Base-by-base conservation (phyloP, 2,797 vertebrate species). In the Octomys mimax region DNA sequence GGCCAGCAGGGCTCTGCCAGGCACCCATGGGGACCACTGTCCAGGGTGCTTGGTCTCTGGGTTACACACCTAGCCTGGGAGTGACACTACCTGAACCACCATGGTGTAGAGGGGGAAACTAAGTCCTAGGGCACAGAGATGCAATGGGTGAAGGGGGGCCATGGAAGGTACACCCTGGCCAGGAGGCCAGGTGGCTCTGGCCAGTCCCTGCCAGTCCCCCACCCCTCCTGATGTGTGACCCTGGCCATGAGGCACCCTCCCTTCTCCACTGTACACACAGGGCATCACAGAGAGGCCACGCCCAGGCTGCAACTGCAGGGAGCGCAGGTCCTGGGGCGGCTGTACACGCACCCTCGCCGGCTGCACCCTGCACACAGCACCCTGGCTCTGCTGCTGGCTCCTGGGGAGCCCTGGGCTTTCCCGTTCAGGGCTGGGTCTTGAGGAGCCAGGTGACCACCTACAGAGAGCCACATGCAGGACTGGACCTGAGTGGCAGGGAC, bases 71-170 rank as follows among this genome's bases (percentile, higher is more conserved):
- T 49, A 26, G 12, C 52, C 79, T 22, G 14, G 54, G 54, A 31
- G 19, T 28, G 42, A 64, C 7, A 2, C 52, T 13, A 14, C 57
- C 66, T 49, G 1, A 14, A 57, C 49, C 49, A 6, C 59, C 66
- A 21, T 0, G 0, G 81, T 0, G 5, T 24, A 42, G 57, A 36
- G 2, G 13, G n/a, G 28, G 22, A 31, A 9, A 9, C 59, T 2
- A 62, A 26, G 68, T 10, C 13, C 5, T 1, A 5, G 61, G 26
- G 46, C 42, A 52, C 6, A 54, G 18, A 26, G 78, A 28, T 5
- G 0, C 5, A 5, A 19, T 0, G 5, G 1, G 33, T 1, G 36
- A 24, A 14, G 0, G 28, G 3, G 19, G 9, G 19, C 2, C 0
- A 3, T 0, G 0, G 19, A 59, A 11, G 9, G 59, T 42, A 39